Evolutionary conservation across 1,140 invertebrate genomes (phyloP), one percentile per base, ranked within the genome.

Genomic region (Drosophila mojavensis): DNA sequence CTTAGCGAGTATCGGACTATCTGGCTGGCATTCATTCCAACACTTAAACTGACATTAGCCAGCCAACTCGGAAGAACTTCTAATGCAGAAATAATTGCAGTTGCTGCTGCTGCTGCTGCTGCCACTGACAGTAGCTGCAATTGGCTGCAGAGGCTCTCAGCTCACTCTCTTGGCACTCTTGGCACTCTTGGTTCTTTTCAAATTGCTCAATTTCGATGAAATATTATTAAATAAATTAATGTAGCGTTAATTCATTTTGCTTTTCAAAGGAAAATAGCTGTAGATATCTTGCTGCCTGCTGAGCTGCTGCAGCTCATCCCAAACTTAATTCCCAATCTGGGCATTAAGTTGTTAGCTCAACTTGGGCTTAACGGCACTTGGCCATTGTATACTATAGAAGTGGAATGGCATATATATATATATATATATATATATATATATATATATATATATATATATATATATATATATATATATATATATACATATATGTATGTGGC

Each of bases 221-320:
- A 86, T 88, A 88, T 86, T 85, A 88, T 86, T 86, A 86, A 86
- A 83, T 82, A 88, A 88, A 88, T 86, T 88, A 86, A 88, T 79
- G 83, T 86, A 79, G 82, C 82, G 78, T 83, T 86, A 88, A 86
- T 86, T 86, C 72, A 79, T 81, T 86, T 86, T 88, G 70, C 79
- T 62, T 72, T 54, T 74, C 78, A 53, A 73, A 73, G 69, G 74
- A 78, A 84, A 85, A 74, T 74, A 67, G 66, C 65, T 66, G 70
- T 75, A 75, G 64, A 63, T 74, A 58, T 74, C 47, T 69, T 55
- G 70, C 33, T 45, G 41, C 63, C 70, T 61, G 70, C 70, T 73
- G 70, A 4, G 62, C 26, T 30, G 48, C 33, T 10, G 48, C 33
- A 20, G n/a, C 53, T 45, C 53, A 64, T 39, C 59, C 15, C 24